Conservation (phyloP, 1,140 invertebrate species). For the Cyphomyrmex costatus region DNA sequence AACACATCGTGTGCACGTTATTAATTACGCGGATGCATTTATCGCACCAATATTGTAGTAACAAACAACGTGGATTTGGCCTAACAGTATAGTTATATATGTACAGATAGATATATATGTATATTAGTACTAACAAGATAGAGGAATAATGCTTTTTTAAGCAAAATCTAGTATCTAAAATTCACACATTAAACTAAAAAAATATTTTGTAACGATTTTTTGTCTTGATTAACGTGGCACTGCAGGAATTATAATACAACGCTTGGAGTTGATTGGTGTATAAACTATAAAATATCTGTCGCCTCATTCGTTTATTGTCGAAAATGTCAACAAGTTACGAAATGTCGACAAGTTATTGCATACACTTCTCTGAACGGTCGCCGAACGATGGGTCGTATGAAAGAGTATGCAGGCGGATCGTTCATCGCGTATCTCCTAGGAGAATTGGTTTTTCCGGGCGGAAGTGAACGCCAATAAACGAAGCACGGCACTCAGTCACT, state of each 20-base stretch:
- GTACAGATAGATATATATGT: neutral
- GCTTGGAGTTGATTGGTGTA: neutral
- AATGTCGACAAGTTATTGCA: slow-evolving; percentile 21
- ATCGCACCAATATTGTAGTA: slow-evolving; percentile 21
- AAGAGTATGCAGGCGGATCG: slow-evolving; percentile 31
- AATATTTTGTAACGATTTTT: neutral
- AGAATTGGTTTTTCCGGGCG: slow-evolving; percentile 71
- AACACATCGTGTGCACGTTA: slow-evolving; percentile 28
- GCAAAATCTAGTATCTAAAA: neutral
- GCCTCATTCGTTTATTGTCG: slow-evolving; percentile 3
- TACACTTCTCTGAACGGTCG: neutral
- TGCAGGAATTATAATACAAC: neutral
- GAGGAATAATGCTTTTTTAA: neutral
- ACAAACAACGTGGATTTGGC: neutral
- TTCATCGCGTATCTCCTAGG: slow-evolving; percentile 29
- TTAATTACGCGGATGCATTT: slow-evolving; percentile 57
- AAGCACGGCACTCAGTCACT: slow-evolving; percentile 71
- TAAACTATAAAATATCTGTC: neutral
- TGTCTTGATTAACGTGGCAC: neutral
- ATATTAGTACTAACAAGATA: neutral
- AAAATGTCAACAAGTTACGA: slow-evolving; percentile 9
- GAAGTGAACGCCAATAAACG: slow-evolving; percentile 73
- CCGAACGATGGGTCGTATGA: slow-evolving; percentile 9
- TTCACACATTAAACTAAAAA: neutral
- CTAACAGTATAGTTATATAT: neutral